Conservation (phyloP, 2,888 invertebrate genomes). For the Spilarctia lutea region DNA sequence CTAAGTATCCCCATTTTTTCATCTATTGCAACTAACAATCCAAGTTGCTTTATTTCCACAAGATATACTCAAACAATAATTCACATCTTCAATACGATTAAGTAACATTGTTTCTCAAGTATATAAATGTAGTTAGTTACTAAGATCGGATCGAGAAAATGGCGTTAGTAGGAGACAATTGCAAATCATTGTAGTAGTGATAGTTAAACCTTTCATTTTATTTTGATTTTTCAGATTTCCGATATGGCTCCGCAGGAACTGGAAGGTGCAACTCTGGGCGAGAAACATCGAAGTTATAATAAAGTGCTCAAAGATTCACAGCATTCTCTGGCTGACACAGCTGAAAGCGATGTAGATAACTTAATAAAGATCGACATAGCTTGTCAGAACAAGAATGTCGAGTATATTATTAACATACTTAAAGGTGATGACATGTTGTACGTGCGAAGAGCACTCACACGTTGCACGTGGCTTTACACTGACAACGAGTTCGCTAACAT, state of each 20-base stretch:
- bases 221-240: not conserved
- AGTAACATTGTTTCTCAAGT: not conserved
- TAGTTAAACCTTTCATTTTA: not conserved
- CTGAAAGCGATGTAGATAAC: constrained; percentile 62
- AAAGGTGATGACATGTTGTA: constrained; percentile 70
- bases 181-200: not conserved
- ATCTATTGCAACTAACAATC: too few relatives aligned
- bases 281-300: constrained; percentile 66
- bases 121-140: not conserved
- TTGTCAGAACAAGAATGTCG: constrained; percentile 60
- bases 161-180: not conserved
- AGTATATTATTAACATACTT: constrained; percentile 66
- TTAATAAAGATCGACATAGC: constrained; percentile 73
- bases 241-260: constrained; percentile 54
- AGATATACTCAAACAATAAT: not conserved
- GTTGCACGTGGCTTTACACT: constrained; percentile 66
- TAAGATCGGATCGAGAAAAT: not conserved
- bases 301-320: constrained; percentile 51
- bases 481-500: constrained; percentile 66
- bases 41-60: too few relatives aligned
- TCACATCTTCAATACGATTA: not conserved
- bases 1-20: too few relatives aligned
- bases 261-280: constrained; percentile 56
- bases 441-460: constrained; percentile 68
- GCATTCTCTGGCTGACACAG: constrained; percentile 48